Conservation (phyloP, 2,113 vertebrate genomes). For the Scomber japonicus region DNA sequence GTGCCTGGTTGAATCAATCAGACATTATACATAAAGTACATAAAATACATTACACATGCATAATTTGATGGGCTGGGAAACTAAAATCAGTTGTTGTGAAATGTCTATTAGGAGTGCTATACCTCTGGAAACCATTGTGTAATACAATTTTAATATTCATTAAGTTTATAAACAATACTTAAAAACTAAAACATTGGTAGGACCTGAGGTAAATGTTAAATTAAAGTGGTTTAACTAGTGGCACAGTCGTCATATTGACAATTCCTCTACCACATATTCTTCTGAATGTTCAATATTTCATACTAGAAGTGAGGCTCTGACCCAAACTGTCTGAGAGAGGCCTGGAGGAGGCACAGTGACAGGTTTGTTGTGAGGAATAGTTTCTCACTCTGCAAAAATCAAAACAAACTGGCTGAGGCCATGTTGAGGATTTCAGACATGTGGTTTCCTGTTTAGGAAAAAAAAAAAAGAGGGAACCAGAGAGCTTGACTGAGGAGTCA, state of each 20-base stretch:
- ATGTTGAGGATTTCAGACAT: slow-evolving; percentile 92
- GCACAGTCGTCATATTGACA: not conserved
- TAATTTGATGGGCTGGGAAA: too few species aligned
- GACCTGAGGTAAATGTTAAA: not conserved
- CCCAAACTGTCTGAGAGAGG: slow-evolving; percentile 13
- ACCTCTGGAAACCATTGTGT: not conserved
- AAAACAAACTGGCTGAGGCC: slow-evolving; percentile 79
- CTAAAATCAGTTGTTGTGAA: not conserved
- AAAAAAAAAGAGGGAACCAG: slow-evolving; percentile 84
- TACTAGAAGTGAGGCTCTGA: slow-evolving; percentile 13
- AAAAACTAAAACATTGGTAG: too few species aligned
- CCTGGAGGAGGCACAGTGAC: slow-evolving; percentile 58
- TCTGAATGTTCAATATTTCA: not conserved
- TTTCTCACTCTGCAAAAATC: slow-evolving; percentile 69
- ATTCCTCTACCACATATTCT: not conserved
- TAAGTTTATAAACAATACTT: not conserved
- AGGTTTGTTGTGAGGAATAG: slow-evolving; percentile 75
- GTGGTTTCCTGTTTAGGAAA: slow-evolving; percentile 95
- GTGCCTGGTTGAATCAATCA: too few species aligned
- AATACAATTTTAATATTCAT: not conserved
- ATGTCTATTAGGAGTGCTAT: not conserved
- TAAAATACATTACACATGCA: too few species aligned
- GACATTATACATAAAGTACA: too few species aligned
- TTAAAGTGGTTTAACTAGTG: not conserved
- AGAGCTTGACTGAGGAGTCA: slow-evolving; percentile 72